phyloP scores from a whole-genome alignment of 2,113 vertebrate species.

The Melospiza georgiana region DNA sequence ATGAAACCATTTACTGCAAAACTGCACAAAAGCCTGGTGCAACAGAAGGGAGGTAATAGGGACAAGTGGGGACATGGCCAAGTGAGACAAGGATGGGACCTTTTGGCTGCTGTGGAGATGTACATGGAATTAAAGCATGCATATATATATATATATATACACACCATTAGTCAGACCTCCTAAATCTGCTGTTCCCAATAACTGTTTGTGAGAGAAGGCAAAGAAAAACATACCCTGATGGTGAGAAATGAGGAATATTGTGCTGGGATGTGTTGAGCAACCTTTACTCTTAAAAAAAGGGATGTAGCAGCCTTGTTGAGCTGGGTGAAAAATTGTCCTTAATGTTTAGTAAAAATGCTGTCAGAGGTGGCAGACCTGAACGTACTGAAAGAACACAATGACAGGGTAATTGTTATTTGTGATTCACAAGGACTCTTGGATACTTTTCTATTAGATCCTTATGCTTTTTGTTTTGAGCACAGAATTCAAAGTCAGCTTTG shows the following conservation, averaged over 20 bases:
- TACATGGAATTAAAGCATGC: not conserved
- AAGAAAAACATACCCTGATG: not conserved
- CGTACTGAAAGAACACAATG: not conserved
- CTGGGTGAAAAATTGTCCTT: not conserved
- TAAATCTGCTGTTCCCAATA: not conserved
- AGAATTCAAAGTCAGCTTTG: conserved; percentile 23
- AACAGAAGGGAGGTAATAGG: not conserved
- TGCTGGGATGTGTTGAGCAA: not conserved
- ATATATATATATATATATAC: too few relatives aligned
- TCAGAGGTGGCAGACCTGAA: not conserved
- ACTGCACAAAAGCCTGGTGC: not conserved
- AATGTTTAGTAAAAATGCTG: not conserved
- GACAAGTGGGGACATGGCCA: not conserved
- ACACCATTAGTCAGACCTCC: not conserved
- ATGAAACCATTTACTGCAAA: not conserved
- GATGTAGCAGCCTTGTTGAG: not conserved
- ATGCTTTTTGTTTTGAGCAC: not conserved
- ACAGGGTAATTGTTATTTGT: not conserved
- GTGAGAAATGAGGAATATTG: not conserved
- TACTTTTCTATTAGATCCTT: not conserved
- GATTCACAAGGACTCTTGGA: not conserved
- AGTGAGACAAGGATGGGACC: not conserved
- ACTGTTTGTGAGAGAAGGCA: not conserved
- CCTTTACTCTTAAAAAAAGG: not conserved
- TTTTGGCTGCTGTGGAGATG: not conserved